phyloP scores from a whole-genome alignment of 2,797 vertebrate genomes.

The Paratrypauchen microcephalus region DNA sequence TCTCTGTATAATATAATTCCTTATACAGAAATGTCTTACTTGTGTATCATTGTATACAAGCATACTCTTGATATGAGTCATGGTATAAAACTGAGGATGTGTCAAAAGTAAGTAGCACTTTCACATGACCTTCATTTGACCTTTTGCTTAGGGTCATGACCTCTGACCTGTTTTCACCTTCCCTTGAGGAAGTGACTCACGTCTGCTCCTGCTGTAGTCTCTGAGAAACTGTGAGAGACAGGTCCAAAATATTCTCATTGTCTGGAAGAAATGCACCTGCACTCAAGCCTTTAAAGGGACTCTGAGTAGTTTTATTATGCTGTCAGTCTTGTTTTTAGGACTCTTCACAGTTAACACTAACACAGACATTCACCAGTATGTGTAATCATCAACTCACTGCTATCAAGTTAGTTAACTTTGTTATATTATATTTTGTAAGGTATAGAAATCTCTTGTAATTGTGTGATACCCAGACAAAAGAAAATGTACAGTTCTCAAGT shows the following conservation, averaged over 20 bases:
- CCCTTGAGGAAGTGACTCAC: constrained; percentile 46
- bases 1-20: background rate
- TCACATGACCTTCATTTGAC: constrained; percentile 35
- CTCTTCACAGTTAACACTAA: background rate
- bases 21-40: background rate
- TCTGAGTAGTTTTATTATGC: background rate
- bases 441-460: background rate
- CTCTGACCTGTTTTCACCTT: constrained; percentile 35
- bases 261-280: constrained; percentile 13
- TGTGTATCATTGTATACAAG: background rate
- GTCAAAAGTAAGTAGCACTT: constrained; percentile 45
- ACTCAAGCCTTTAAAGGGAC: background rate
- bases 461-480: background rate
- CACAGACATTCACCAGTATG: background rate
- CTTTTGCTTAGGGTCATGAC: constrained; percentile 27
- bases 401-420: background rate
- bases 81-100: constrained; percentile 36
- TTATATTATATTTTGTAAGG: background rate
- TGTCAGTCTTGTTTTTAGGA: background rate
- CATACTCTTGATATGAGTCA: background rate
- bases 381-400: background rate
- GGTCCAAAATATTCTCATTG: constrained; percentile 17
- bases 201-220: constrained; percentile 34
- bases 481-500: too few relatives aligned
- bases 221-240: background rate